Percentiles rank a stretch among this genome's conserved stretches.
Evolutionary conservation across 2,113 vertebrate genomes (phyloP).

Genomic region (Elephas maximus): DNA sequence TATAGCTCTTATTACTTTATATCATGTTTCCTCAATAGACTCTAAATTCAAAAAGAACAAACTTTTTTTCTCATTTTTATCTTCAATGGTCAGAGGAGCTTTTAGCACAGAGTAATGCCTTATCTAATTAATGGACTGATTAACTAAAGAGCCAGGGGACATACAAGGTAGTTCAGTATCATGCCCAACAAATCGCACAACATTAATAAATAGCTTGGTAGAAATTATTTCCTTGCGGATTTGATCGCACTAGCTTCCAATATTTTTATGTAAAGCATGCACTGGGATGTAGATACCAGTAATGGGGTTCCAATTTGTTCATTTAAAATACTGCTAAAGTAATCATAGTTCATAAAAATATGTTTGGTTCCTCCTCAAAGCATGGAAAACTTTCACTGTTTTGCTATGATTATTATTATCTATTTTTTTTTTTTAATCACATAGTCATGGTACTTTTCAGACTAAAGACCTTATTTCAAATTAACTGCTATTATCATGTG

Average conservation of each 20-base stretch:
- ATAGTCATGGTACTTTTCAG: conserved; percentile 24
- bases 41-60: conserved; percentile 25
- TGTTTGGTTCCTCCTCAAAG: neutral
- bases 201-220: conserved; percentile 20
- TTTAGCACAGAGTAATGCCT: neutral
- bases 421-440: neutral
- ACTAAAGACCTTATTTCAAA: conserved; percentile 26
- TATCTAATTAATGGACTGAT: neutral
- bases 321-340: conserved; percentile 18
- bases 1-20: neutral
- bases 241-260: neutral
- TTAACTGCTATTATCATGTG: neutral
- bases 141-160: conserved; percentile 14
- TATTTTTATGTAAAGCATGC: neutral
- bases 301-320: neutral
- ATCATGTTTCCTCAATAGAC: neutral
- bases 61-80: conserved; percentile 26
- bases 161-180: conserved; percentile 27
- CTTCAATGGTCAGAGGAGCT: neutral
- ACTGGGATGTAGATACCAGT: neutral
- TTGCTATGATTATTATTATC: conserved; percentile 4
- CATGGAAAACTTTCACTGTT: neutral
- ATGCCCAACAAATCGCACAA: neutral
- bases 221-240: neutral
- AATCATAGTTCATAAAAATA: neutral